Percentiles rank a stretch among this genome's conserved stretches.
These are phyloP conservation scores for Phylloscopus whistleri DNA, from an alignment of 2,113 vertebrate genomes.

Conservation along the genomic window DNA sequence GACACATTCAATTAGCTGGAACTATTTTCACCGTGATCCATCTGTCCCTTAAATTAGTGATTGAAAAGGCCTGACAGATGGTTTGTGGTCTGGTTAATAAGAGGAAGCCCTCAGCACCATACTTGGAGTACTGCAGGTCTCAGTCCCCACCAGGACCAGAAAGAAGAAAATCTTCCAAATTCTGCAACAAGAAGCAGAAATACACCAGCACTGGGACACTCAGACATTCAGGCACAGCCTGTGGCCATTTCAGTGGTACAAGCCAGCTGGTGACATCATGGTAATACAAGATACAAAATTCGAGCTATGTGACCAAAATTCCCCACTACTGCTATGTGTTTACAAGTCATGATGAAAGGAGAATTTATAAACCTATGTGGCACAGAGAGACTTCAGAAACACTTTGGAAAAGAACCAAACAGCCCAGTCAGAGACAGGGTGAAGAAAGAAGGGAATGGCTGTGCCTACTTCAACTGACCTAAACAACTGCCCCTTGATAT, in stretches of 20 bases:
- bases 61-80: background rate
- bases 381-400: background rate
- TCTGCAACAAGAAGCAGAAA: background rate
- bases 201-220: background rate
- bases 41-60: background rate
- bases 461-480: background rate
- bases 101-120: background rate
- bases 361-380: background rate
- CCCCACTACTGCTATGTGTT: background rate
- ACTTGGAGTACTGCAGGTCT: background rate
- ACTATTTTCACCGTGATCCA: background rate
- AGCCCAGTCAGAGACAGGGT: background rate
- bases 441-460: background rate
- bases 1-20: background rate
- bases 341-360: accelerated
- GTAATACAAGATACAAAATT: background rate
- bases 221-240: background rate
- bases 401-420: background rate
- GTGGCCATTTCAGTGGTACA: background rate
- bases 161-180: background rate
- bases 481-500: background rate
- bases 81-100: background rate
- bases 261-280: background rate
- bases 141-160: background rate
- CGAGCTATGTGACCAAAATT: background rate